Conservation (phyloP, 2,113 vertebrate species). For the Ammodytes marinus region DNA sequence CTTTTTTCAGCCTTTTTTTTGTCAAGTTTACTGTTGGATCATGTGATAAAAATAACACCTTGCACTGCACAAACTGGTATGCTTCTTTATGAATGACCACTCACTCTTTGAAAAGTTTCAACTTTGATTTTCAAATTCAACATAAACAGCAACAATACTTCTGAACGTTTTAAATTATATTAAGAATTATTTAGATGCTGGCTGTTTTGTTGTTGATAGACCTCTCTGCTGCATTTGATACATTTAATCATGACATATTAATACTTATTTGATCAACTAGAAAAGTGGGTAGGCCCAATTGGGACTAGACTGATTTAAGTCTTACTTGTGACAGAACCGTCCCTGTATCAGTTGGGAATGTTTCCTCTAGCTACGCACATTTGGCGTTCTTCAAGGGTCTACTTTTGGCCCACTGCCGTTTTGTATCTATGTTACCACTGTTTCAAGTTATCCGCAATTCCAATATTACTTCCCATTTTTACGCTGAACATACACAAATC, state of each 20-base stretch:
- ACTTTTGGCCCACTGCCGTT: not conserved
- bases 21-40: not conserved
- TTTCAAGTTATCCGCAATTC: not conserved
- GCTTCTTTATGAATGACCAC: too few species aligned
- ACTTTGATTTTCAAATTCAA: too few species aligned
- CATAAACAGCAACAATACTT: too few species aligned
- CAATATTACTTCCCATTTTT: not conserved
- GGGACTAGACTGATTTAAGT: not conserved
- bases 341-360: not conserved
- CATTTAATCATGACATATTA: not conserved
- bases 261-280: not conserved
- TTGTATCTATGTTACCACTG: not conserved
- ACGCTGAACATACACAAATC: not conserved
- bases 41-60: not conserved
- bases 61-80: too few species aligned
- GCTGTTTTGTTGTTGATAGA: not conserved
- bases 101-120: too few species aligned
- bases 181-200: not conserved
- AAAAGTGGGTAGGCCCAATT: not conserved
- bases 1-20: too few species aligned
- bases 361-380: not conserved
- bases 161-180: not conserved
- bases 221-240: not conserved
- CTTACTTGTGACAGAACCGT: not conserved
- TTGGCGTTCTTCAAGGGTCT: not conserved